Evolutionary conservation across 2,888 invertebrate genomes (phyloP).

Genomic region (Buathra laborator): DNA sequence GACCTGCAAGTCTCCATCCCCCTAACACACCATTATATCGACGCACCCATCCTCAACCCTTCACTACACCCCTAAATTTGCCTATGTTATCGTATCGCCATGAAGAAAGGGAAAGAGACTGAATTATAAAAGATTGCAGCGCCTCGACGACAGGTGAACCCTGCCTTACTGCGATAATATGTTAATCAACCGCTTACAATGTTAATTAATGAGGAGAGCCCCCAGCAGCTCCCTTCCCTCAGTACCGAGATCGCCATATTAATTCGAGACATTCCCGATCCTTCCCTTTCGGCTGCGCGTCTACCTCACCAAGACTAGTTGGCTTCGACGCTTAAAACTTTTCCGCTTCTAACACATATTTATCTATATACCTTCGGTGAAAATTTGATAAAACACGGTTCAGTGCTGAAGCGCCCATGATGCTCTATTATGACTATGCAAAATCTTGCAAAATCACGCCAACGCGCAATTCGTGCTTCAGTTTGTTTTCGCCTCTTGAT

Average conservation of each 20-base stretch:
- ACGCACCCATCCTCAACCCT: background rate
- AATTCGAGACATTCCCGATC: constrained; percentile 64
- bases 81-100: constrained; percentile 16
- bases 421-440: background rate
- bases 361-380: constrained; percentile 10
- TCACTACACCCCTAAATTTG: constrained; percentile 28
- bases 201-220: constrained; percentile 78
- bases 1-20: no score
- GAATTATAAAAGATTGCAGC: background rate
- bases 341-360: constrained; percentile 2
- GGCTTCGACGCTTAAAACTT: constrained; percentile 24
- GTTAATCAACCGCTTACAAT: constrained; percentile 79
- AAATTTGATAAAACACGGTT: constrained; percentile 17
- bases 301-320: constrained; percentile 35
- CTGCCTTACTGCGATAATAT: constrained; percentile 80
- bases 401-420: background rate
- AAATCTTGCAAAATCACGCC: background rate
- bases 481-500: background rate
- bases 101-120: constrained; percentile 32
- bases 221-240: constrained; percentile 63
- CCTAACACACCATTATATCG: background rate
- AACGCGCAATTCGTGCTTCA: background rate
- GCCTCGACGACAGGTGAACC: constrained; percentile 49
- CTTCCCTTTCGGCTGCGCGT: constrained; percentile 27
- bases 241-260: constrained; percentile 69